Base-by-base conservation (phyloP, 1,140 invertebrate genomes). In the Pissodes strobi region DNA sequence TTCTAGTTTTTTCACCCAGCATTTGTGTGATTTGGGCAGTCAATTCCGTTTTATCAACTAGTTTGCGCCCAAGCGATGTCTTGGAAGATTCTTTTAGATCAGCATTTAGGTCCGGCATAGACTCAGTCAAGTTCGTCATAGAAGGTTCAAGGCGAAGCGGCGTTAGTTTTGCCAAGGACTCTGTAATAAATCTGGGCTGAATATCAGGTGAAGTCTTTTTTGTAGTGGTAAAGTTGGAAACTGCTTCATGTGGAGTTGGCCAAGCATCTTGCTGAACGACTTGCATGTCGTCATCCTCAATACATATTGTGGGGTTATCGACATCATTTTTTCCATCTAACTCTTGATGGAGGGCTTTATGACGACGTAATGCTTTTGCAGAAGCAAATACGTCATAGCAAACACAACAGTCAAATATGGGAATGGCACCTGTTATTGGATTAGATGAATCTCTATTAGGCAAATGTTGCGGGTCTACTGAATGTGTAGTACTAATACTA, bases 311-410 rank as follows among this genome's bases (percentile, higher is more conserved):
- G 6, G 15, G 3, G 2, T 51, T 23, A 5, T 37, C 10, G n/a
- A 5, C 2, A 12, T 63, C 23, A 0, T n/a, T 23, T 17, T 48
- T 63, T 3, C 10, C 30, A 8, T 65, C 63, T 13, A 58, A 22
- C 19, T 66, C 27, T 56, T 37, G 48, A 27, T 68, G 67, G 3
- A 68, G 48, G 12, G 37, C 41, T 13, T 56, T 60, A 37, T 68
- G 67, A 2, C 38, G 19, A n/a, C 38, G 18, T n/a, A 68, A 53
- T n/a, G 57, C 49, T 30, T 61, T 52, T 43, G 48, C 19, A n/a
- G 67, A 55, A 18, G 38, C 37, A 37, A 68, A 68, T 4, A 65
- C 62, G 25, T 68, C 67, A 37, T 68, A 68, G 38, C 67, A 68
- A 0, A 65, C 25, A 37, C 62, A 62, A 38, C 67, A 68, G n/a